Evolutionary conservation across 2,113 vertebrate genomes (phyloP), one percentile per base, ranked within the genome.

Genomic region (Gallinago paraguaiae): DNA sequence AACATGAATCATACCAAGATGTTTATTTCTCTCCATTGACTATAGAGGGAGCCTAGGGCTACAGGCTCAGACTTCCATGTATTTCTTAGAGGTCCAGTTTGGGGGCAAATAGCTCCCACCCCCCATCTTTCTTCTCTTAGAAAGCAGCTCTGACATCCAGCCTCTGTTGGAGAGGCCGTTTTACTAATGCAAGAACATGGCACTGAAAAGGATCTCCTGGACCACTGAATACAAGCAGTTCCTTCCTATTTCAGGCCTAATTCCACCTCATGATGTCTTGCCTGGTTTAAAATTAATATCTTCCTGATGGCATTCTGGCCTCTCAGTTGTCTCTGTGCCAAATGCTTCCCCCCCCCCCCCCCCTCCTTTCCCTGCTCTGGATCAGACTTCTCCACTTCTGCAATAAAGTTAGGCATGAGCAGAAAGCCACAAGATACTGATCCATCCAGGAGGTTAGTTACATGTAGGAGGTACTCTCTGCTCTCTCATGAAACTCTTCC

Each of bases 401-500:
- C 96, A 96, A 94, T 96, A 97, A 96, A 95, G 95, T 83, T 60
- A 96, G 92, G 95, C 95, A 96, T 96, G 95, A 97, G 86, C 90
- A 96, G 92, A 97, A 96, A 96, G 96, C 96, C 96, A 96, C 93
- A 93, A 97, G 96, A 96, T 94, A 94, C 88, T 27, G 61, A 96
- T 97, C 96, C 95, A 93, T 96, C 92, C 90, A 93, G 95, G 95
- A 97, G 95, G 95, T 96, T 97, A 96, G 92, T 93, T 96, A 72
- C 86, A 97, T 95, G 96, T 96, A 88, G 95, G 96, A 96, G 93
- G 95, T 93, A 79, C 93, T 96, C 93, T 92, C 86, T 48, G 54
- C 96, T 96, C 96, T 95, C 96, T 96, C 95, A 96, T 97, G 96
- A 96, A 91, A 95, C 93, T 95, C 96, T 97, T 97, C 93, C 96